Evolutionary conservation across 2,797 vertebrate genomes (phyloP), one percentile per base, ranked within the genome.

Genomic region (Scleropages formosus): DNA sequence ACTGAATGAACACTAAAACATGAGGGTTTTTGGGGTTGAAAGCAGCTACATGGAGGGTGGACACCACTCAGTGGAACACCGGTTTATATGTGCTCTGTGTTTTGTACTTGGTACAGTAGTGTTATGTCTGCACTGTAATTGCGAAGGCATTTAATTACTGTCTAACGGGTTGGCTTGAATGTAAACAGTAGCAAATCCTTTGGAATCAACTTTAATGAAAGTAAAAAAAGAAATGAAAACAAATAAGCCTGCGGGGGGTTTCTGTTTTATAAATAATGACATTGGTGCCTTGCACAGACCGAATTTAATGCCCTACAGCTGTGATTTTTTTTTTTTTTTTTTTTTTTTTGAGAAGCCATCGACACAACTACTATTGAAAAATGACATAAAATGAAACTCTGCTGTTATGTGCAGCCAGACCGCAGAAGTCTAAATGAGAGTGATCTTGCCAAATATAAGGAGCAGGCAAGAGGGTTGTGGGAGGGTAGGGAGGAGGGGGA

Each of bases 291-390:
- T 90, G 84, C 85, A 85, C 83, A 85, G 84, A 84, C 85, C 80
- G 83, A 80, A 76, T 81, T 72, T 85, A 88, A 88, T 84, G 81
- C 78, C 78, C 83, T 84, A 82, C 85, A 92, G 90, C 89, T 92
- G 88, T 87, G 82, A 59, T 80, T 81, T 44, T 65, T 47, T 60
- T 67, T 47, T n/a, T n/a, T n/a, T n/a, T n/a, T n/a, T n/a, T n/a
- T n/a, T n/a, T n/a, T n/a, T 85, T 85, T 88, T 27, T 85, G 83
- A 84, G 88, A 84, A 77, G 80, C 85, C 85, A 82, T 86, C 80
- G 83, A 87, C 85, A 86, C 85, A 80, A 84, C 86, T 82, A 77
- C 85, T 72, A 85, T 85, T 84, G 83, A 87, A 85, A 83, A 84
- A 78, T 68, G 74, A 82, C 82, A 83, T 84, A 81, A 79, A 90